phyloP scores from a whole-genome alignment of 2,797 vertebrate genomes.

The Glyptemys insculpta region DNA sequence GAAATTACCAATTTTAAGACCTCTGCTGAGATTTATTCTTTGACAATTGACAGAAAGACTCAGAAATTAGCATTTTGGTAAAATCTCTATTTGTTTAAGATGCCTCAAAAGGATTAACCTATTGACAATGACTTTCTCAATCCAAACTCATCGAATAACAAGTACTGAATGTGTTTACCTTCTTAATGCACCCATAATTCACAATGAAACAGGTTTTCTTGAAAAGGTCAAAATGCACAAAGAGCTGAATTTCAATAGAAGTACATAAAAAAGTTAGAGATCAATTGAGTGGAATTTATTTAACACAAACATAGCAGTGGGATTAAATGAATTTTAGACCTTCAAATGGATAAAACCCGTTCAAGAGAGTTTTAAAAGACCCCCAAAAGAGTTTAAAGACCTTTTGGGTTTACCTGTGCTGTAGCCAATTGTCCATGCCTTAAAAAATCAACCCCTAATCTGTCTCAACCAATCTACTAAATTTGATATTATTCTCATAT shows the following conservation, averaged over 20 bases:
- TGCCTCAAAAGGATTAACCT: conserved; percentile 85
- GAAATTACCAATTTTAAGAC: conserved; percentile 76
- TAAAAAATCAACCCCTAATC: conserved; percentile 7
- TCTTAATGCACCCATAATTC: conserved; percentile 84
- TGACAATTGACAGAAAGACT: conserved; percentile 77
- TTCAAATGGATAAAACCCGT: conserved; percentile 5
- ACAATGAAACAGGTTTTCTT: conserved; percentile 79
- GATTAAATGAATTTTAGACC: conserved; percentile 39
- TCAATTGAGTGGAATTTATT: conserved; percentile 41
- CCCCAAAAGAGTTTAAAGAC: not conserved
- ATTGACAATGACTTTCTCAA: conserved; percentile 85
- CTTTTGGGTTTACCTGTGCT: not conserved
- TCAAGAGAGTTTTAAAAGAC: not conserved
- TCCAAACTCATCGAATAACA: conserved; percentile 84
- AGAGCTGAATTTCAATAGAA: conserved; percentile 82
- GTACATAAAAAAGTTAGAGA: conserved; percentile 49
- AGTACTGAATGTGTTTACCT: conserved; percentile 84
- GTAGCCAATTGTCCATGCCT: not conserved
- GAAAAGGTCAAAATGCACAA: conserved; percentile 82
- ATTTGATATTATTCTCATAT: not conserved
- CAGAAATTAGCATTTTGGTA: conserved; percentile 83
- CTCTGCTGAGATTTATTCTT: conserved; percentile 72
- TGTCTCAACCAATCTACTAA: not conserved
- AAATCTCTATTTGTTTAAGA: conserved; percentile 82
- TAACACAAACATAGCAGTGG: conserved; percentile 4